These are phyloP conservation scores for Volucella bombylans DNA, from an alignment of 2,888 invertebrate genomes.

Conservation along the genomic window DNA sequence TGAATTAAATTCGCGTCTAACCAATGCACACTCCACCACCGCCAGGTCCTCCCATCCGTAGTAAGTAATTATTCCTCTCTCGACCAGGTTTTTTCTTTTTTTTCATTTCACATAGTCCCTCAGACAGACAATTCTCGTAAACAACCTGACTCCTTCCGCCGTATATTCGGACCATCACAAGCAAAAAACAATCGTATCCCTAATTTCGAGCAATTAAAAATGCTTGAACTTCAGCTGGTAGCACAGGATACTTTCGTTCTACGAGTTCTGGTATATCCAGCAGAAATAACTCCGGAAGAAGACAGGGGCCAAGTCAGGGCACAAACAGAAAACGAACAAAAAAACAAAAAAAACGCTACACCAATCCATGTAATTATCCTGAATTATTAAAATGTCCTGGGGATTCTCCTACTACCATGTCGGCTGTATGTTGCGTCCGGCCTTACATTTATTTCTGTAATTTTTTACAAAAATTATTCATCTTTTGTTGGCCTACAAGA, in stretches of 20 bases:
- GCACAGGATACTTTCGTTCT: slow-evolving; percentile 5
- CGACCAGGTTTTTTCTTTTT: neutral
- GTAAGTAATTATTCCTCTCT: slow-evolving; percentile 1
- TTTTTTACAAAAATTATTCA: slow-evolving; percentile 57
- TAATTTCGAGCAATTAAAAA: slow-evolving; percentile 63
- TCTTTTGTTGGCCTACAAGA: slow-evolving; percentile 22
- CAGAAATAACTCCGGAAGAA: neutral
- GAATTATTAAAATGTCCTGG: slow-evolving; percentile 64
- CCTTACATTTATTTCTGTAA: slow-evolving; percentile 48
- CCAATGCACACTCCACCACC: slow-evolving; percentile 1
- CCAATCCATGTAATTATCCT: slow-evolving; percentile 64
- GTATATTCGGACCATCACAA: neutral
- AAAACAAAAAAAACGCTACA: slow-evolving; percentile 32
- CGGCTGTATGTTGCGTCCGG: slow-evolving; percentile 16
- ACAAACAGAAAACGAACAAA: slow-evolving; percentile 1
- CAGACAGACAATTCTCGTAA: slow-evolving; percentile 15
- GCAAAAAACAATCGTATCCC: slow-evolving; percentile 30
- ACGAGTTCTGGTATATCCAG: neutral
- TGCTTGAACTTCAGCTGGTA: slow-evolving; percentile 41
- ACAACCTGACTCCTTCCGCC: neutral
- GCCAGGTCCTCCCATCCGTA: neutral
- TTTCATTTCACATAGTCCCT: slow-evolving; percentile 14
- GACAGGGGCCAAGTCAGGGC: slow-evolving; percentile 8
- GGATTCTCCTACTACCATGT: slow-evolving; percentile 24
- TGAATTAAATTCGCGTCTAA: slow-evolving; percentile 61